phyloP scores from a whole-genome alignment of 2,888 invertebrate species.

The Acrocyrtus sp. region DNA sequence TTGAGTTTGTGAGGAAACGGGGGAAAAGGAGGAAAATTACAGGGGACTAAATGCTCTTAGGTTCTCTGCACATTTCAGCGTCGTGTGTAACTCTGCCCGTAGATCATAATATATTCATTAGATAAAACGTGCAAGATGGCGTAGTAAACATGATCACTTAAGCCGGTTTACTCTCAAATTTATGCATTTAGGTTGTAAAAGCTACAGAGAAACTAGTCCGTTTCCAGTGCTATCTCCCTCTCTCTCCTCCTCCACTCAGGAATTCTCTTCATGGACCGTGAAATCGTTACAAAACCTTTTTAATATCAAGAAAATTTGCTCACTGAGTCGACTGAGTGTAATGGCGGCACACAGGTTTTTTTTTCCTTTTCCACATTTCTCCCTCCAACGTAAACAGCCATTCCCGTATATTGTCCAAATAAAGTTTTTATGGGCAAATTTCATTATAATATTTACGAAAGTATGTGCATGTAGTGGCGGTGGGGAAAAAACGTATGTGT shows the following conservation, averaged over 20 bases:
- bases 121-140: conserved; percentile 53
- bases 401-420: no score
- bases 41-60: not conserved
- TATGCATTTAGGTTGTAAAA: conserved; percentile 11
- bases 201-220: no score
- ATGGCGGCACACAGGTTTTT: not conserved
- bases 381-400: no score
- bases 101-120: conserved; percentile 54
- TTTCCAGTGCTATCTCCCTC: no score
- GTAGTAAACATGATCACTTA: conserved; percentile 53
- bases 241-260: conserved; percentile 1
- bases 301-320: conserved; percentile 6
- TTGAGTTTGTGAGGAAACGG: not conserved
- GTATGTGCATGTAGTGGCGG: no score
- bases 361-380: no score
- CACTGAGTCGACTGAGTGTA: not conserved
- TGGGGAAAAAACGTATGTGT: no score
- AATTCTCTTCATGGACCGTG: conserved; percentile 26
- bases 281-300: conserved; percentile 15
- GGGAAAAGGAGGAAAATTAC: not conserved
- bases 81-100: conserved; percentile 16
- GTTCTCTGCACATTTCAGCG: not conserved
- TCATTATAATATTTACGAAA: not conserved
- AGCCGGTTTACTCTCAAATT: conserved; percentile 49
- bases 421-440: not conserved